phyloP scores from a whole-genome alignment of 2,113 vertebrate species.

The Ancistrus triradiatus region DNA sequence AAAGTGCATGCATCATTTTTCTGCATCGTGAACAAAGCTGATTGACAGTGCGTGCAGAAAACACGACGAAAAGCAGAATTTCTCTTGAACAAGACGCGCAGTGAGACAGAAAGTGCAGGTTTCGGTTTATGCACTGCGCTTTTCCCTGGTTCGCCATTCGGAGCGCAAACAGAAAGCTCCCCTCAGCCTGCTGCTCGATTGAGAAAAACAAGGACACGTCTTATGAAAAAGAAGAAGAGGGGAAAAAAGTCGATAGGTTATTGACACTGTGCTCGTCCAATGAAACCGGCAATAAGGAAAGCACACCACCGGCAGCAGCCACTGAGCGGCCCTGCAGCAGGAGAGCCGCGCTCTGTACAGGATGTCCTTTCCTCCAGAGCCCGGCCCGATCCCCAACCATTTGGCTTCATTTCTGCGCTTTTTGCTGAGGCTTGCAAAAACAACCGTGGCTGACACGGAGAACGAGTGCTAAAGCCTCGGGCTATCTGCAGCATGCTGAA shows the following conservation, averaged over 20 bases:
- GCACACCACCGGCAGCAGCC: slow-evolving; percentile 69
- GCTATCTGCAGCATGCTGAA: slow-evolving; percentile 11
- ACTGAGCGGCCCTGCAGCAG: slow-evolving; percentile 44
- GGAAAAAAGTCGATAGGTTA: slow-evolving; percentile 40
- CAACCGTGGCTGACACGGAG: slow-evolving; percentile 39
- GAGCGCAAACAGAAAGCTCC: slow-evolving; percentile 3
- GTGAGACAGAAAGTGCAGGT: too few species aligned
- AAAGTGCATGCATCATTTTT: too few species aligned
- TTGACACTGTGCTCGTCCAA: slow-evolving; percentile 61
- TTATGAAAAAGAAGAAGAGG: slow-evolving; percentile 40
- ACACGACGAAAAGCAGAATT: too few species aligned
- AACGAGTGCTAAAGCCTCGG: slow-evolving; percentile 8
- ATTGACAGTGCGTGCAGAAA: too few species aligned
- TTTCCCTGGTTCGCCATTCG: neutral
- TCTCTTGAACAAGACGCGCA: too few species aligned
- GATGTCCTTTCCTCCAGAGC: slow-evolving; percentile 66
- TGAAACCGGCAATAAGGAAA: slow-evolving; percentile 55
- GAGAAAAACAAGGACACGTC: slow-evolving; percentile 65
- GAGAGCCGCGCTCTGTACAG: slow-evolving; percentile 47
- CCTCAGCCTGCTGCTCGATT: slow-evolving; percentile 24
- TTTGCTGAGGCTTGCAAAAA: slow-evolving; percentile 47
- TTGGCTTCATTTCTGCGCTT: slow-evolving; percentile 25
- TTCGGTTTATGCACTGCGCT: neutral
- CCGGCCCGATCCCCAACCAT: slow-evolving; percentile 57
- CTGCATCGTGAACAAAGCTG: too few species aligned